These are phyloP conservation scores for Lordiphosa andalusiaca DNA, from an alignment of 2,888 invertebrate genomes.

Conservation along the genomic window DNA sequence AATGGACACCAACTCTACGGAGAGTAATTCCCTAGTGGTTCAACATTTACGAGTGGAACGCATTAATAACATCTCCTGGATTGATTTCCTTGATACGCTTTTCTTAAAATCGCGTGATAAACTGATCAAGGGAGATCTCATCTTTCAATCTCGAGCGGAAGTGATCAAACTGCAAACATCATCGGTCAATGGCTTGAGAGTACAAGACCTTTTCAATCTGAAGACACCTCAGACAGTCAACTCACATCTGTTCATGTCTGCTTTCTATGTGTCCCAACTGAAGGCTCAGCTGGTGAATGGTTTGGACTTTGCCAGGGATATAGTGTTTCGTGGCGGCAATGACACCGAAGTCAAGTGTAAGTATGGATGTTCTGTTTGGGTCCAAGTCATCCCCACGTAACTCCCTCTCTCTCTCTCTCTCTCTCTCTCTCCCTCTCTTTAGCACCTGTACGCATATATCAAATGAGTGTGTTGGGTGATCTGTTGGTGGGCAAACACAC, in stretches of 20 bases:
- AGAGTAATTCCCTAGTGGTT: slow-evolving; percentile 17
- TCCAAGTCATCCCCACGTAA: not conserved
- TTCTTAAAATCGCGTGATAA: slow-evolving; percentile 72
- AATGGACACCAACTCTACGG: no score
- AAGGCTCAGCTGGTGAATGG: slow-evolving; percentile 65
- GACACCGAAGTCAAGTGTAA: slow-evolving; percentile 65
- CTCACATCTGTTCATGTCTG: slow-evolving; percentile 68
- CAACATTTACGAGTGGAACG: slow-evolving; percentile 49
- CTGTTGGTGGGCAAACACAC: slow-evolving; percentile 49
- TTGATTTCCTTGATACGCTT: slow-evolving; percentile 61
- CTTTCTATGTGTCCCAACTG: slow-evolving; percentile 60
- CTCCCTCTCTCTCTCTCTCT: not conserved
- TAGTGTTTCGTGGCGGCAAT: slow-evolving; percentile 66
- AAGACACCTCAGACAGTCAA: slow-evolving; percentile 63
- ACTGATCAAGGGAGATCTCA: slow-evolving; percentile 61
- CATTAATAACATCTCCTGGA: slow-evolving; percentile 72
- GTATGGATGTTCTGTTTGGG: slow-evolving; percentile 12
- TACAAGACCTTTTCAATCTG: slow-evolving; percentile 68
- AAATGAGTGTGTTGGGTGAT: slow-evolving; percentile 62
- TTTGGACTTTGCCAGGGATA: slow-evolving; percentile 70
- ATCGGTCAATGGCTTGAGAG: slow-evolving; percentile 64
- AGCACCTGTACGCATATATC: slow-evolving; percentile 75
- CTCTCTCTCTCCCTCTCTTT: not conserved
- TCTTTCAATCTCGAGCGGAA: slow-evolving; percentile 56
- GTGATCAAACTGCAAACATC: slow-evolving; percentile 52